Conservation (phyloP, 2,888 invertebrate species). For the Muschampia plurimacula region DNA sequence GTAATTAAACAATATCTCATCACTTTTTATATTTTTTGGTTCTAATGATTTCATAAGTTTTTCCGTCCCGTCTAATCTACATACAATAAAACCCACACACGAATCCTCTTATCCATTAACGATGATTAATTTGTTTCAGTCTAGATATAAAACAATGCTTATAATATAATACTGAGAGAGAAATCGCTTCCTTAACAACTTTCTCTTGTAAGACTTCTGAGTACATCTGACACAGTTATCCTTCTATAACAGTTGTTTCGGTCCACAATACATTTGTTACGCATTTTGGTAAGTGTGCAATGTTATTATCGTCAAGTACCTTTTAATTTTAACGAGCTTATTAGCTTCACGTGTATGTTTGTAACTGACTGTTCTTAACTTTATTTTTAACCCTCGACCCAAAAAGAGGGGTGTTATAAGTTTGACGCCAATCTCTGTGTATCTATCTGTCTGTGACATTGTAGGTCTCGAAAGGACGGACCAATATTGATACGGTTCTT, state of each 20-base stretch:
- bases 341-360: no score
- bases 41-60: not conserved
- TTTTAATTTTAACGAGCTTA: no score
- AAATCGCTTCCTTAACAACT: constrained; percentile 4
- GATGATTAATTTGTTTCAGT: constrained; percentile 6
- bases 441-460: no score
- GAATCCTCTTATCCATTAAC: not conserved
- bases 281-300: no score
- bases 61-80: not conserved
- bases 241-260: not conserved
- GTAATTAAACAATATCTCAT: not conserved
- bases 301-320: no score
- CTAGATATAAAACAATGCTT: constrained; percentile 19
- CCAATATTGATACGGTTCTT: no score
- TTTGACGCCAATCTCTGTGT: no score
- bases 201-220: constrained; percentile 3
- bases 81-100: constrained; percentile 5
- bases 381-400: no score
- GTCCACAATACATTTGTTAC: not conserved
- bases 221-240: constrained; percentile 2
- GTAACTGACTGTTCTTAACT: no score
- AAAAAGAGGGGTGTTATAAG: no score
- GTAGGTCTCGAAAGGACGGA: no score
- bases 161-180: not conserved
- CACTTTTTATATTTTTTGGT: not conserved